phyloP scores from a whole-genome alignment of 2,113 vertebrate genomes.

The Trematomus loennbergii region DNA sequence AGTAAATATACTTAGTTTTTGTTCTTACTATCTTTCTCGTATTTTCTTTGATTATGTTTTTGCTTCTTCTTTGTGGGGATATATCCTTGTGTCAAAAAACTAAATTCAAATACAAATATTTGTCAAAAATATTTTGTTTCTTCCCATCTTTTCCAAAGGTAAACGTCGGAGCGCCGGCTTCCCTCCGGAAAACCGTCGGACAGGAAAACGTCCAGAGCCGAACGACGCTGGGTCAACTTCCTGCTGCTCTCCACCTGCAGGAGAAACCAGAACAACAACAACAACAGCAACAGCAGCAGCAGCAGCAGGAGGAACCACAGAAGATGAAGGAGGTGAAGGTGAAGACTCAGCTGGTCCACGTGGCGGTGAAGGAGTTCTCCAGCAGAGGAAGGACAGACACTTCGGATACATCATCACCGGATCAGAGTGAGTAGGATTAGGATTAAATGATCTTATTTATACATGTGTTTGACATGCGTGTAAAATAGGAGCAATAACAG shows the following conservation, averaged over 20 bases:
- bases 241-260: constrained; percentile 29
- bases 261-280: constrained; percentile 68
- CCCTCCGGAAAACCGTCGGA: constrained; percentile 80
- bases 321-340: constrained; percentile 74
- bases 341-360: constrained; percentile 82
- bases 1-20: too few species aligned
- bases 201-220: constrained; percentile 91
- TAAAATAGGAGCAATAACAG: too few species aligned
- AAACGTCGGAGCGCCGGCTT: constrained; percentile 59
- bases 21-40: too few species aligned
- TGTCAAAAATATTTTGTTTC: too few species aligned
- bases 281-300: too few species aligned
- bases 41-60: too few species aligned
- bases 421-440: constrained; percentile 86
- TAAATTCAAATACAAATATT: too few species aligned
- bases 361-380: constrained; percentile 85
- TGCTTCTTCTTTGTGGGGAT: too few species aligned
- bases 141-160: constrained; percentile 1
- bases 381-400: constrained; percentile 82
- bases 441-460: too few species aligned
- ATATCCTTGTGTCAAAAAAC: too few species aligned
- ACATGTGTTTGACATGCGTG: accelerated
- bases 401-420: constrained; percentile 92
- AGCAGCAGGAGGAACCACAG: constrained; percentile 45
- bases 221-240: constrained; percentile 80